These are phyloP conservation scores for Sylvilagus bachmani DNA, from an alignment of 2,113 vertebrate genomes.

Conservation along the genomic window DNA sequence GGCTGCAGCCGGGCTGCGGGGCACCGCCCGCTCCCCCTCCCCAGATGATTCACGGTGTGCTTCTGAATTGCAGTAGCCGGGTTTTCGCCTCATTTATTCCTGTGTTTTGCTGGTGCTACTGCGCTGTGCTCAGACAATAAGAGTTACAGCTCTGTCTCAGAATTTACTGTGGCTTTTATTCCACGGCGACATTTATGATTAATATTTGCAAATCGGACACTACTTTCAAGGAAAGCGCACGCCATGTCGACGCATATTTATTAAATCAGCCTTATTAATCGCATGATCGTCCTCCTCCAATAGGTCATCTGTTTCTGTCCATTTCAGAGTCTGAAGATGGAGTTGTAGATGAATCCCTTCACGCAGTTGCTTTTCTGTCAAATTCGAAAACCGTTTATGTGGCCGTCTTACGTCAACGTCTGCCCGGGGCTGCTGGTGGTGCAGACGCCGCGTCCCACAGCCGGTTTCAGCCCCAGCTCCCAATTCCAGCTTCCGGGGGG, in stretches of 20 bases:
- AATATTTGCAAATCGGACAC: constrained; percentile 25
- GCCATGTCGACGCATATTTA: not conserved
- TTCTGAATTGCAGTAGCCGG: not conserved
- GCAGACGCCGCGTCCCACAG: not conserved
- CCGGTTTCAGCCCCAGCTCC: too few species aligned
- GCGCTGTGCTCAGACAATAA: not conserved
- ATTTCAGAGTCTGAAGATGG: not conserved
- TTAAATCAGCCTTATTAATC: constrained; percentile 22
- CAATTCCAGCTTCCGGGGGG: not conserved
- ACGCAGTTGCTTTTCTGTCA: not conserved
- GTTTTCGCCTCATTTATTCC: constrained; percentile 25
- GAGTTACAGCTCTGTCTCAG: not conserved
- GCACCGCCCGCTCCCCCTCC: not conserved
- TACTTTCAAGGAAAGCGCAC: not conserved
- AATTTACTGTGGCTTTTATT: constrained; percentile 15
- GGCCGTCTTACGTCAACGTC: not conserved
- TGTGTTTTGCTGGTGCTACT: not conserved
- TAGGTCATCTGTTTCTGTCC: not conserved
- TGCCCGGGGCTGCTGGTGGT: not conserved
- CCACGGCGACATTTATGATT: not conserved
- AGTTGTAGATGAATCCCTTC: not conserved
- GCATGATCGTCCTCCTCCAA: not conserved
- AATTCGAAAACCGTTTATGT: not conserved
- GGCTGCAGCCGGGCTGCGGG: too few species aligned
- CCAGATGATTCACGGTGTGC: not conserved